These are phyloP conservation scores for Sesamia inferens DNA, from an alignment of 2,888 invertebrate species.

Conservation along the genomic window DNA sequence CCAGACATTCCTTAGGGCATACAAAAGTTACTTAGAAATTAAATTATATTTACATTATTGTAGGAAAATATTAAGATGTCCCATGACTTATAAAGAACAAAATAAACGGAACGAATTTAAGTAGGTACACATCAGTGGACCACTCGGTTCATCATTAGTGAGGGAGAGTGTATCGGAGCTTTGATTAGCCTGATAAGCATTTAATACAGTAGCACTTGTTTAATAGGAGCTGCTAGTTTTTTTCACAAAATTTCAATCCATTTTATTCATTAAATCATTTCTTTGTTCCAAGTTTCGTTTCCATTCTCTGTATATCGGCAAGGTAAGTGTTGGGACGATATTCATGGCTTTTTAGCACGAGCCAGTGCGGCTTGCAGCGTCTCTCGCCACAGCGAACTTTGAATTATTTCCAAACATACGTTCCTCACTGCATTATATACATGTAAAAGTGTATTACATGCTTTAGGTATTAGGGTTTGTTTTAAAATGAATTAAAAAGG, in stretches of 20 bases:
- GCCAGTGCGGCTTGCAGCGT: constrained; percentile 56
- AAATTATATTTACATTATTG: too few species aligned
- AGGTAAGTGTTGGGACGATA: constrained; percentile 51
- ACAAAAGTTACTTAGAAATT: too few species aligned
- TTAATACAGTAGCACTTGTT: background rate
- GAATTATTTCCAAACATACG: constrained; percentile 67
- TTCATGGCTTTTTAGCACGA: constrained; percentile 65
- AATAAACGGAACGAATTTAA: too few species aligned
- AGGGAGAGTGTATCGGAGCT: too few species aligned
- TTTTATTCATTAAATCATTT: background rate
- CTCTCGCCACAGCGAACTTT: constrained; percentile 56
- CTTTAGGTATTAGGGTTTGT: background rate
- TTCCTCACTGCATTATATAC: constrained; percentile 30
- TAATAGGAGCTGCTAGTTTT: background rate
- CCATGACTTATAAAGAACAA: too few species aligned
- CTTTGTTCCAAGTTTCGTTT: constrained; percentile 19
- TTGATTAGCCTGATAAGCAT: too few species aligned
- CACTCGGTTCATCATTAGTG: too few species aligned
- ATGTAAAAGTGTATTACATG: background rate
- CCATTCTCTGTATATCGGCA: constrained; percentile 48
- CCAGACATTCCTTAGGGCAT: too few species aligned
- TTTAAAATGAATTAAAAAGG: background rate
- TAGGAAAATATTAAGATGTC: too few species aligned
- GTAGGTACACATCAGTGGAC: too few species aligned
- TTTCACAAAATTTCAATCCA: too few species aligned